A percentile compares a stretch with the other conserved stretches of the same genome.
Evolutionary conservation across 2,888 invertebrate species (phyloP).

Genomic region (Caenorhabditis sp.): DNA sequence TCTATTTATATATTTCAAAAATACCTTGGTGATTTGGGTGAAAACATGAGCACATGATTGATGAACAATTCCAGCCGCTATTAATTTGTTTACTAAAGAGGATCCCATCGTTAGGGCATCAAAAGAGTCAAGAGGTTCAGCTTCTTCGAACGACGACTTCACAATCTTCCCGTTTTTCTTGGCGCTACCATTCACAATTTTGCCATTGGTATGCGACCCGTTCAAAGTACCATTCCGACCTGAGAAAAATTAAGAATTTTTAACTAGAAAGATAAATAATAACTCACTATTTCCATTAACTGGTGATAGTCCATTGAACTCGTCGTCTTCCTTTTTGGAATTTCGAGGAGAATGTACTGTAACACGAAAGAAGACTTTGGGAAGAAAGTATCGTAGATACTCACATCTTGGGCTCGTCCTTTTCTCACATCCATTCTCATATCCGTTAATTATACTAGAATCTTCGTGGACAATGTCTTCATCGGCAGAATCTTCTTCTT

Average conservation of each 20-base stretch:
- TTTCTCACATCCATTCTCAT: conserved; percentile 3
- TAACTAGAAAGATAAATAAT: too few species aligned
- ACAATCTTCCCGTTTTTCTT: neutral
- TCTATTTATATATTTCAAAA: neutral
- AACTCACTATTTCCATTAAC: conserved; percentile 14
- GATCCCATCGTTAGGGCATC: conserved; percentile 31
- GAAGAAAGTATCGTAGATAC: neutral
- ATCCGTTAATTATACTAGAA: too few species aligned
- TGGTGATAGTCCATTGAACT: conserved; percentile 19
- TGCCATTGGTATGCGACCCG: conserved; percentile 11
- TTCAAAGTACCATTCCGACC: too few species aligned
- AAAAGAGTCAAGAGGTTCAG: conserved; percentile 5
- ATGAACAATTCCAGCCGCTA: conserved; percentile 26
- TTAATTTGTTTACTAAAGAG: conserved; percentile 21
- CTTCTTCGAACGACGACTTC: neutral
- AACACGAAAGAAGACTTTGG: neutral
- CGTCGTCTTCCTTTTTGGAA: conserved; percentile 25
- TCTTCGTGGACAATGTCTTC: conserved; percentile 23
- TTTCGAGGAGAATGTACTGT: conserved; percentile 26
- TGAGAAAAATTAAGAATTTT: too few species aligned
- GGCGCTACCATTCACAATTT: conserved; percentile 13
- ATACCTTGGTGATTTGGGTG: conserved; percentile 19
- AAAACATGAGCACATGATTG: conserved; percentile 35
- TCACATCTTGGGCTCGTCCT: conserved; percentile 16
- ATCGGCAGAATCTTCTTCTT: neutral